Conservation (phyloP, 2,113 vertebrate species). For the Sebastes fasciatus region DNA sequence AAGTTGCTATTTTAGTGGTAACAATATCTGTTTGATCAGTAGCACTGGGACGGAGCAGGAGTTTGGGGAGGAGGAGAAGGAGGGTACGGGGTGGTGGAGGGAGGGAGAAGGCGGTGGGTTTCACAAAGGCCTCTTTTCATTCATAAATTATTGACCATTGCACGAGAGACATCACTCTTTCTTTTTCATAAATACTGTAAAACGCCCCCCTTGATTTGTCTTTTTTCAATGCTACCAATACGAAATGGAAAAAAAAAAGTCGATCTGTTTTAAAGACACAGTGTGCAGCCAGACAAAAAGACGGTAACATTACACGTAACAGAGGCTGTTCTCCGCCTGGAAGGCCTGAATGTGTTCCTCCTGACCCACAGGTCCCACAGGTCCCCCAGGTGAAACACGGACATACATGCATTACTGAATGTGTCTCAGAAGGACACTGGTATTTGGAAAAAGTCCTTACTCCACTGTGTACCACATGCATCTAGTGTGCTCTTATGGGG, state of each 20-base stretch:
- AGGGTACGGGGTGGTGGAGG: constrained; percentile 17
- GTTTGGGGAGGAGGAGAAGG: constrained; percentile 39
- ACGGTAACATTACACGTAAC: constrained; percentile 1
- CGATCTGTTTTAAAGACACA: constrained; percentile 16
- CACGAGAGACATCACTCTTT: constrained; percentile 60
- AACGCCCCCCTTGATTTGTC: constrained; percentile 43
- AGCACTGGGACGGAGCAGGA: constrained; percentile 67
- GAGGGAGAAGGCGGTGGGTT: constrained; percentile 23
- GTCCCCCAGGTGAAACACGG: not conserved
- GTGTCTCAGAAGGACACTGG: not conserved
- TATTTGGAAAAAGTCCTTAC: not conserved
- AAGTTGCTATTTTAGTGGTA: constrained; percentile 89
- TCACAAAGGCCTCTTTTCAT: constrained; percentile 89
- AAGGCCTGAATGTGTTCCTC: constrained; percentile 20
- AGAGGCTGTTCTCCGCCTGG: constrained; percentile 12
- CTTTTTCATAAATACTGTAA: constrained; percentile 76
- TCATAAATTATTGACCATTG: constrained; percentile 84
- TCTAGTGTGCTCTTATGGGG: constrained; percentile 1
- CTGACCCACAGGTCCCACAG: not conserved
- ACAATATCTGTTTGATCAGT: constrained; percentile 88
- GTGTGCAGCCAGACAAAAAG: constrained; percentile 3
- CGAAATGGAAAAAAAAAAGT: constrained; percentile 33
- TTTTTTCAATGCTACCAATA: constrained; percentile 23
- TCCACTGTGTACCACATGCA: constrained; percentile 12
- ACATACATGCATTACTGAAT: not conserved